A percentile compares a stretch with the other conserved stretches of the same genome.
These are phyloP conservation scores for Hydrolagus colliei DNA, from an alignment of 2,797 vertebrate genomes.

Conservation along the genomic window DNA sequence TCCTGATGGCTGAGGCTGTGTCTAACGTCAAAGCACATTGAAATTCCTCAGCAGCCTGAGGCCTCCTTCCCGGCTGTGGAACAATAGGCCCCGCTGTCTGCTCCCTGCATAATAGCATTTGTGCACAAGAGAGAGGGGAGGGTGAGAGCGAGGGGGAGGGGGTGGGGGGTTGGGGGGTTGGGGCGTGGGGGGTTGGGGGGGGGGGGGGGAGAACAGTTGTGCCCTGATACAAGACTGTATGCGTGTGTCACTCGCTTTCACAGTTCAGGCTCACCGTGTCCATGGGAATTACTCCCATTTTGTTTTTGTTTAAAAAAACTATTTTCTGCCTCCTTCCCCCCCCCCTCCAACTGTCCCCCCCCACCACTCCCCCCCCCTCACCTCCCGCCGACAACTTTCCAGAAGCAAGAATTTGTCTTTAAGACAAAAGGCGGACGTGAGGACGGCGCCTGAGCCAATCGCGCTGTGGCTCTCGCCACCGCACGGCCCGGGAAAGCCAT, in stretches of 20 bases:
- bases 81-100: constrained; percentile 59
- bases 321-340: neutral
- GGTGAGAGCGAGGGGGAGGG: too few relatives aligned
- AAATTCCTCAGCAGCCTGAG: constrained; percentile 25
- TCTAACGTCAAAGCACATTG: constrained; percentile 18
- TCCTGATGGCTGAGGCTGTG: constrained; percentile 9
- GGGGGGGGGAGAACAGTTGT: too few relatives aligned
- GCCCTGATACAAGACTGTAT: neutral
- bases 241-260: neutral
- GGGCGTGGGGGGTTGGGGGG: too few relatives aligned
- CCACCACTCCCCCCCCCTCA: too few relatives aligned
- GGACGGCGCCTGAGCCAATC: neutral
- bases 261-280: neutral
- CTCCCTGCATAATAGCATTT: constrained; percentile 27
- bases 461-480: neutral
- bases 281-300: neutral
- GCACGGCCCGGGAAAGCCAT: neutral
- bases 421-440: too few relatives aligned
- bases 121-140: neutral
- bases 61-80: neutral
- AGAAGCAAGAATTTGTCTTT: too few relatives aligned
- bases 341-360: too few relatives aligned
- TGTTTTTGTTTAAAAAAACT: neutral
- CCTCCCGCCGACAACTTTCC: too few relatives aligned
- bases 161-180: too few relatives aligned